Base-by-base conservation (phyloP, 2,113 vertebrate genomes). In the Triplophysa siluroides region DNA sequence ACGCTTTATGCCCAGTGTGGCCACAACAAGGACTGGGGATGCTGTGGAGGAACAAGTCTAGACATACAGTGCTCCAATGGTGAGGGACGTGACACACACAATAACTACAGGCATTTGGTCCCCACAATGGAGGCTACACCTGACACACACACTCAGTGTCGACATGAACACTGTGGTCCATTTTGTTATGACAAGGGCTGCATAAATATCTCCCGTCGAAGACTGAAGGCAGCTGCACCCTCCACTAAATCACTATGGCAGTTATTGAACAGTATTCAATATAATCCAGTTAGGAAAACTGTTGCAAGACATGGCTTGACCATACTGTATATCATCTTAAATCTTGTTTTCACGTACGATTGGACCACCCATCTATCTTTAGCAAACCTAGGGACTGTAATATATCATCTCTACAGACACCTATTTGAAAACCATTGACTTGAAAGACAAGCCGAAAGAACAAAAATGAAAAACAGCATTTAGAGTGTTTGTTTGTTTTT, bases 11-110 rank as follows among this genome's bases (percentile, higher is more conserved):
- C 87, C 56, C 87, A 88, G 87, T 96, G 95, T 63, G 83, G 89
- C 4, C 71, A 86, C 0, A 92, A 95, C 91, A 60, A 89, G 89
- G 85, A 47, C 64, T 92, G 90, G 90, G 90, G 88, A 85, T 96
- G 94, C 84, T 93, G 86, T 80, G 92, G 82, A 86, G 88, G 78
- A 64, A 89, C 89, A 56, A 82, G 88, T 33, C 89, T 89, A 11
- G 95, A 91, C 0, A 88, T 93, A 79, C 91, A 91, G 87, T 98
- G 97, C 80, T 88, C 91, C 7, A 83, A 92, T 0, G 97, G 97
- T 98, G 43, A 94, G 65, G 14, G 1, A 68, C n/a, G 43, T 47
- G 1, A 47, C 54, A 38, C 10, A 13, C 23, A 14, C 21, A 52
- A 38, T 24, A 12, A n/a, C 18, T 19, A 7, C 52, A 58, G 1